A percentile compares a stretch with the other conserved stretches of the same genome.
Conservation (phyloP, 2,113 vertebrate species). For the Rallus limicola region DNA sequence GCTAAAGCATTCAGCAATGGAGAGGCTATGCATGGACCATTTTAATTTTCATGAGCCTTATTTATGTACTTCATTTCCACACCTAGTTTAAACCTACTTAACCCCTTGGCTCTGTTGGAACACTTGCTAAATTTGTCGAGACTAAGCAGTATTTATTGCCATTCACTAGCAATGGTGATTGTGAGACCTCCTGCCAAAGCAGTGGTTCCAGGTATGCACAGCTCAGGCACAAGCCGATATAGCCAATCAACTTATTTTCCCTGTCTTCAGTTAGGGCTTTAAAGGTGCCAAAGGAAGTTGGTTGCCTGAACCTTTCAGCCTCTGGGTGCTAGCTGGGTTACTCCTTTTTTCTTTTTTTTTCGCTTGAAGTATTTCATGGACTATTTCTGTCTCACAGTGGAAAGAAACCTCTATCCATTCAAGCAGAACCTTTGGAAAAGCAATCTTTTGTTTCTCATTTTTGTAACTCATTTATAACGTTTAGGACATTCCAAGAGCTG, state of each 20-base stretch:
- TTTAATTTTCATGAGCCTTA: neutral
- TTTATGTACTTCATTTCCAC: neutral
- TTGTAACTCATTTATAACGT: conserved; percentile 62
- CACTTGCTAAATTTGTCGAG: neutral
- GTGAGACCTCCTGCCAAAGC: neutral
- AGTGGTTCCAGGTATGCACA: neutral
- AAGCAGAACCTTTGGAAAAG: conserved; percentile 52
- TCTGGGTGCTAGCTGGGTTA: neutral
- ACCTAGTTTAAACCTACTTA: neutral
- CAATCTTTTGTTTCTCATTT: conserved; percentile 63
- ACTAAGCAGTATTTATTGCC: neutral
- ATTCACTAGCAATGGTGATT: neutral
- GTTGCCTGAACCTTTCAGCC: neutral
- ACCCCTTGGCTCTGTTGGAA: neutral
- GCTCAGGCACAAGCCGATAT: neutral
- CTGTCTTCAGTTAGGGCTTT: neutral
- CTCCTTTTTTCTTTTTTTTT: neutral
- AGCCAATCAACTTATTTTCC: neutral
- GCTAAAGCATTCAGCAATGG: neutral
- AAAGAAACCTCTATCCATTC: neutral
- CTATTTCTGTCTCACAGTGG: neutral
- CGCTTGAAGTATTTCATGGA: neutral
- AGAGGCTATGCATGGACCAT: neutral
- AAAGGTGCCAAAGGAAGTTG: neutral
- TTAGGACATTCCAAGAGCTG: neutral